phyloP scores from a whole-genome alignment of 2,888 invertebrate species.

The Phorcus lineatus region DNA sequence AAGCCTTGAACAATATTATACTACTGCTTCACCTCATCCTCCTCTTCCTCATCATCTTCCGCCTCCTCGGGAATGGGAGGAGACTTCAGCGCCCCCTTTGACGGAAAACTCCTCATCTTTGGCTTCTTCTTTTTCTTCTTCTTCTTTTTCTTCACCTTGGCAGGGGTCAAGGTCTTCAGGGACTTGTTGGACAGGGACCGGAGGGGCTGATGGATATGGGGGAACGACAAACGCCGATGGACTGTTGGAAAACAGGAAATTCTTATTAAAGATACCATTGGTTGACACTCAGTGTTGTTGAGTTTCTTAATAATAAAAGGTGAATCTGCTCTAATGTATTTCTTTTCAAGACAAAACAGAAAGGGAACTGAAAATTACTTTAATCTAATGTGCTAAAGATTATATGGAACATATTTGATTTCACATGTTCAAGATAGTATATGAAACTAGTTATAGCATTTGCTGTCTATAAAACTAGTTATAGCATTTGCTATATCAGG shows the following conservation, averaged over 20 bases:
- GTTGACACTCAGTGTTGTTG: background rate
- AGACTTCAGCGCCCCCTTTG: conserved; percentile 58
- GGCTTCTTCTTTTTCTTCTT: conserved; percentile 61
- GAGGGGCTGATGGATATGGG: conserved; percentile 67
- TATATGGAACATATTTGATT: too few species aligned
- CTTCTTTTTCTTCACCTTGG: conserved; percentile 46
- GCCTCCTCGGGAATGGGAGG: conserved; percentile 64
- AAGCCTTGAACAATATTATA: too few species aligned
- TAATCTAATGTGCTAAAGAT: too few species aligned
- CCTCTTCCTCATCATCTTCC: conserved; percentile 45
- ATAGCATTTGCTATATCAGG: too few species aligned
- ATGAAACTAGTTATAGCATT: too few species aligned
- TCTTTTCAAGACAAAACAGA: too few species aligned
- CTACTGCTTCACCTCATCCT: background rate
- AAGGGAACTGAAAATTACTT: too few species aligned
- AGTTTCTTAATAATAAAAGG: background rate
- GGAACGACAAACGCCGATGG: conserved; percentile 65
- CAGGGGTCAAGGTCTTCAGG: conserved; percentile 40
- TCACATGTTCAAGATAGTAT: too few species aligned
- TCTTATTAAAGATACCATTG: background rate
- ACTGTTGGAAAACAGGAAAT: conserved; percentile 42
- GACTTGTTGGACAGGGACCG: conserved; percentile 61
- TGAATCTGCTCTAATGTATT: background rate
- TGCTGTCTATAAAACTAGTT: too few species aligned
- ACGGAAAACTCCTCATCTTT: conserved; percentile 59